phyloP scores from a whole-genome alignment of 2,888 invertebrate genomes.

The Morpho helenor region DNA sequence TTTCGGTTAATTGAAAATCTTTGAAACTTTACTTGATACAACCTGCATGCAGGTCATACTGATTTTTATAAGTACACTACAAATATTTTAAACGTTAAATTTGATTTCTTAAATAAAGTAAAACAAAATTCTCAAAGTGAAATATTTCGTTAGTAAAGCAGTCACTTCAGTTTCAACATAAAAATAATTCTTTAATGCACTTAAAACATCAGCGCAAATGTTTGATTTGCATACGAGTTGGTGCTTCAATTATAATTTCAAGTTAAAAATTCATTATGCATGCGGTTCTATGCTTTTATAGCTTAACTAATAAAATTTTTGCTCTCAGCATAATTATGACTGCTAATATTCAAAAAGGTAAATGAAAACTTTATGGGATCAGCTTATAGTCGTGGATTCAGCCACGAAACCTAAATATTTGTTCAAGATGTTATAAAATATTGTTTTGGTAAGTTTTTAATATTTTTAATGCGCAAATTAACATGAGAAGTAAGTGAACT shows the following conservation, averaged over 20 bases:
- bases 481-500: no score
- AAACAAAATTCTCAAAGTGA: background rate
- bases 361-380: no score
- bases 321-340: background rate
- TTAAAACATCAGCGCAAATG: conserved; percentile 11
- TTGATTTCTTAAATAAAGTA: background rate
- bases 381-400: no score
- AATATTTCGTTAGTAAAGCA: background rate
- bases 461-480: no score
- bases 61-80: no score
- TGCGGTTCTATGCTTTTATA: conserved; percentile 10
- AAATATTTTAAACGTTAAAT: background rate
- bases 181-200: conserved; percentile 10
- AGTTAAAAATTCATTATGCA: conserved; percentile 10
- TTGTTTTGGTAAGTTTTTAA: no score
- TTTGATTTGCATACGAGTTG: conserved; percentile 14
- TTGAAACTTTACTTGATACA: no score
- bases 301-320: conserved; percentile 12
- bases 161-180: conserved; percentile 1
- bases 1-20: no score
- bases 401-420: no score
- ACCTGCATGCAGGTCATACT: no score
- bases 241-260: conserved; percentile 11
- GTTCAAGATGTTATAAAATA: no score
- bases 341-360: conserved; percentile 5